These are phyloP conservation scores for Oreamnos americanus DNA, from an alignment of 2,113 vertebrate species.

Conservation along the genomic window DNA sequence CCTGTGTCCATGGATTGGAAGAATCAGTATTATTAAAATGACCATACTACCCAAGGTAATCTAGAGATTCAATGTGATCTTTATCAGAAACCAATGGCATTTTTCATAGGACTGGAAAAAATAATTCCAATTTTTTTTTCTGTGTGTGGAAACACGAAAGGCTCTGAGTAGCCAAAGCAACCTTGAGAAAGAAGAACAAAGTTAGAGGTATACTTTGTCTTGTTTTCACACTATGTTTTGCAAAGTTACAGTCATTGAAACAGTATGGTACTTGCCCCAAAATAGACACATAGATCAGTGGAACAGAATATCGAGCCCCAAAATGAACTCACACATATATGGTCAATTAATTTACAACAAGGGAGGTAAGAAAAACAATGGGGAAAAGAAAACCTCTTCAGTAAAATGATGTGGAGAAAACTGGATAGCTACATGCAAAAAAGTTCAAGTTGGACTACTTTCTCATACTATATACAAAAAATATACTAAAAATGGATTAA, in stretches of 20 bases:
- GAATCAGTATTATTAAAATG: neutral
- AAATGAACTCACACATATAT: neutral
- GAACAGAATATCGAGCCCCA: neutral
- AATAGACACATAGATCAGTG: neutral
- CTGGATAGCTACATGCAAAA: neutral
- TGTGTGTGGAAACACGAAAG: neutral
- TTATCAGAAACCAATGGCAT: neutral
- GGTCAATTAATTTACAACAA: neutral
- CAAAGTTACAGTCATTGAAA: neutral
- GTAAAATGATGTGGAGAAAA: neutral
- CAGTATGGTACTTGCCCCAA: neutral
- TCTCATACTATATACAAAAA: neutral
- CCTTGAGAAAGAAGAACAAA: neutral
- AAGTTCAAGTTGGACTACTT: neutral
- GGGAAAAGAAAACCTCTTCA: neutral
- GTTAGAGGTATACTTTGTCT: neutral
- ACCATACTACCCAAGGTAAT: neutral
- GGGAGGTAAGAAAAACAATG: neutral
- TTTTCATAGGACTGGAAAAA: neutral
- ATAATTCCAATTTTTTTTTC: neutral
- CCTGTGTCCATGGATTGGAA: neutral
- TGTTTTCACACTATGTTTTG: neutral
- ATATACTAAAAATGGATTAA: neutral
- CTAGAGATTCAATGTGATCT: neutral
- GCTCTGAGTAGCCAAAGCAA: neutral